These are phyloP conservation scores for Drepanosiphum platanoidis DNA, from an alignment of 2,888 invertebrate species.

Conservation along the genomic window DNA sequence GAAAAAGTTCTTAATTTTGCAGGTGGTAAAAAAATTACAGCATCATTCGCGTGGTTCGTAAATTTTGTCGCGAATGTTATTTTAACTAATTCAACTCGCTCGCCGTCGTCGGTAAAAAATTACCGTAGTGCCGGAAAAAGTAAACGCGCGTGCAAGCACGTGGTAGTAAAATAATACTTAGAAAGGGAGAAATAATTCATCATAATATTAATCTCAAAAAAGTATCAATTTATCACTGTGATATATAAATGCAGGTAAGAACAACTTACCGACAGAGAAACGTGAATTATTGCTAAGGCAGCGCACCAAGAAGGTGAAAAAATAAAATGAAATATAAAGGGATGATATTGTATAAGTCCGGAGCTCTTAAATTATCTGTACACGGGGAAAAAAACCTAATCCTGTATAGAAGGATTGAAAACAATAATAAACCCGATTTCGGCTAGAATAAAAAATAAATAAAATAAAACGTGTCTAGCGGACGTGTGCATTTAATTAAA, in stretches of 20 bases:
- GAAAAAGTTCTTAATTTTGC: too few species aligned
- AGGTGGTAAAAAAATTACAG: too few species aligned
- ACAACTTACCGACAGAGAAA: constrained; percentile 1
- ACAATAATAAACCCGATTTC: constrained; percentile 5
- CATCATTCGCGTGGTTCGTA: too few species aligned
- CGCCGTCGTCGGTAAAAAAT: background rate
- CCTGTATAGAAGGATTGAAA: background rate
- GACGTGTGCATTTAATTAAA: constrained; percentile 10
- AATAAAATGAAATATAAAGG: background rate
- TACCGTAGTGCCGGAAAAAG: background rate
- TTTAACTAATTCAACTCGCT: background rate
- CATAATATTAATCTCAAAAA: constrained; percentile 36
- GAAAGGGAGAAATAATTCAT: constrained; percentile 33
- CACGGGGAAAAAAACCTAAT: background rate
- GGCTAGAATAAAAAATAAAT: background rate
- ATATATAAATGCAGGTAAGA: constrained; percentile 8
- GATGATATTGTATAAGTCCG: background rate
- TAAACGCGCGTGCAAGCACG: background rate
- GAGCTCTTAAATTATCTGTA: background rate
- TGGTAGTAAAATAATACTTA: background rate
- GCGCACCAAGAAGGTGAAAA: background rate
- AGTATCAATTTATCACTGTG: constrained; percentile 48
- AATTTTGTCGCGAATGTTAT: too few species aligned
- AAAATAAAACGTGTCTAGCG: background rate
- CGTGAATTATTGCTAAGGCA: constrained; percentile 41